Conservation (phyloP, 92 coral and sea anemone species). For the Palythoa grandiflora region DNA sequence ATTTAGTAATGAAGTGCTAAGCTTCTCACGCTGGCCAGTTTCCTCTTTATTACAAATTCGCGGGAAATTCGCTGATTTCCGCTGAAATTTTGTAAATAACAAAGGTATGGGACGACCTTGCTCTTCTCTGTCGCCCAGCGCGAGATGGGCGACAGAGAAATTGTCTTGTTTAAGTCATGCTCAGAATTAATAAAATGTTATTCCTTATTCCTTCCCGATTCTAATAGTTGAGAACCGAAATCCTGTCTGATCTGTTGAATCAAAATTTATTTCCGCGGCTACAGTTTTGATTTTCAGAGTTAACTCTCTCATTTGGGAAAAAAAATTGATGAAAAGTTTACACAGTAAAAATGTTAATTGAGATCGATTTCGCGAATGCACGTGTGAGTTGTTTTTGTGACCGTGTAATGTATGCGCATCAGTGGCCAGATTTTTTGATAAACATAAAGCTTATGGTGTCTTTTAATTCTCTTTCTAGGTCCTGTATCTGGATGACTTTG, state of each 20-base stretch:
- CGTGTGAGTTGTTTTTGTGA: conserved; percentile 70
- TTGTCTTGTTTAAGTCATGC: background rate
- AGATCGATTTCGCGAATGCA: conserved; percentile 46
- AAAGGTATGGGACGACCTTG: conserved; percentile 26
- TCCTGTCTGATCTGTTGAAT: conserved; percentile 24
- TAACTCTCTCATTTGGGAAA: conserved; percentile 44
- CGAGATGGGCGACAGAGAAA: conserved; percentile 3
- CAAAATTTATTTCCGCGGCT: conserved; percentile 15
- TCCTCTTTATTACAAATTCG: conserved; percentile 65
- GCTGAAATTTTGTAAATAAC: conserved; percentile 68
- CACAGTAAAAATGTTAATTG: conserved; percentile 85
- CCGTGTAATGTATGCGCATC: conserved; percentile 52
- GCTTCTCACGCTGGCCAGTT: conserved; percentile 59
- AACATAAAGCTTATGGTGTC: conserved; percentile 44
- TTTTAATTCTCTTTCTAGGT: conserved; percentile 68
- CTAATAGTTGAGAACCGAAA: background rate
- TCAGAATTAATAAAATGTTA: conserved; percentile 7
- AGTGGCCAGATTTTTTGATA: conserved; percentile 54
- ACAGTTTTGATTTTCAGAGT: conserved; percentile 21
- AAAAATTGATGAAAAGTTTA: conserved; percentile 81
- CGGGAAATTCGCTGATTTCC: conserved; percentile 69
- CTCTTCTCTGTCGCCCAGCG: background rate
- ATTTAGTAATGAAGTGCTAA: conserved; percentile 76
- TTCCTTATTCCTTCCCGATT: background rate
- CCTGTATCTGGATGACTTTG: conserved; percentile 89